These are phyloP conservation scores for Machimus atricapillus DNA, from an alignment of 2,888 invertebrate genomes.

Conservation along the genomic window DNA sequence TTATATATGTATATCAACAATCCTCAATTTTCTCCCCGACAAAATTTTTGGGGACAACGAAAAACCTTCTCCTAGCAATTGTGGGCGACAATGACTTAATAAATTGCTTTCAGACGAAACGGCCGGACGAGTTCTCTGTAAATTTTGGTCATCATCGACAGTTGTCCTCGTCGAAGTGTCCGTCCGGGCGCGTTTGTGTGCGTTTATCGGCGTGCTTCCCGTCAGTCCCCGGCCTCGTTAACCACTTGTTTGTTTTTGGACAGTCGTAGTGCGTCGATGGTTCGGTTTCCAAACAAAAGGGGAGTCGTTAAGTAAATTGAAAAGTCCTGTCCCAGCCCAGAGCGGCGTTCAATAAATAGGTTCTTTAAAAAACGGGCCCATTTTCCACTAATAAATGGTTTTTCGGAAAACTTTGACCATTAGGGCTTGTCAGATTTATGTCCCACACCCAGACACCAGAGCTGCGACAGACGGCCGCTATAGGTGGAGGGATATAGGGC, in stretches of 20 bases:
- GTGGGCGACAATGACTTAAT: background rate
- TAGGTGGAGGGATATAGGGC: background rate
- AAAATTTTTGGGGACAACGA: background rate
- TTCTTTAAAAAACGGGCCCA: background rate
- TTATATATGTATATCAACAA: background rate
- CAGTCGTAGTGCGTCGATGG: background rate
- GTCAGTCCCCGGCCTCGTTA: background rate
- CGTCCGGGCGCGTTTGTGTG: background rate
- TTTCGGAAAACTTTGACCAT: constrained; percentile 9
- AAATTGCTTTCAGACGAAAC: background rate
- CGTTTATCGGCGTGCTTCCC: background rate
- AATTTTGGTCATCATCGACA: background rate
- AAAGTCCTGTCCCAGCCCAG: background rate
- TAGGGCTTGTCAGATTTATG: background rate
- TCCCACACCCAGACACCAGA: background rate
- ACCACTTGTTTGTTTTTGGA: background rate
- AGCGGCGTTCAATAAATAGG: background rate
- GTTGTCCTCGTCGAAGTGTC: background rate
- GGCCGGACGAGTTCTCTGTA: background rate
- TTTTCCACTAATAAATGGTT: constrained; percentile 20
- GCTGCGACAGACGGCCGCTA: background rate
- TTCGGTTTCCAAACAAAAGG: background rate
- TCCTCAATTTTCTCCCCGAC: background rate
- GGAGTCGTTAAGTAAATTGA: constrained; percentile 14
- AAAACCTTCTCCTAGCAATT: background rate